phyloP scores from a whole-genome alignment of 2,113 vertebrate genomes.

The Carlito syrichta region DNA sequence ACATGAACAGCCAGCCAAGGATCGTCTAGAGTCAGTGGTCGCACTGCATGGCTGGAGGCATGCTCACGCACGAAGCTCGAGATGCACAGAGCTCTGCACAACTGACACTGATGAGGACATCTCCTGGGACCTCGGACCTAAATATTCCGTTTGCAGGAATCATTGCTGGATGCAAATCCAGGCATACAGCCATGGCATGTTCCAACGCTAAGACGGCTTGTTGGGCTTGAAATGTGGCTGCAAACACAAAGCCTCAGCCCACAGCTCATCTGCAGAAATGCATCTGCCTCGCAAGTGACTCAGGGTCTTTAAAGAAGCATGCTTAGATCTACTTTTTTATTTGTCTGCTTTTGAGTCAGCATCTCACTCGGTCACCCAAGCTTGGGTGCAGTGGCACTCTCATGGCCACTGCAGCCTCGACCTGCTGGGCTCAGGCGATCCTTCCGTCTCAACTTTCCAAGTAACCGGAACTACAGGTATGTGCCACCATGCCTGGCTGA shows the following conservation, averaged over 20 bases:
- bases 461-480: too few relatives aligned
- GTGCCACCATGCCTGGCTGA: too few relatives aligned
- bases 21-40: background rate
- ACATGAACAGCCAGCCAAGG: background rate
- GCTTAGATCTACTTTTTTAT: too few relatives aligned
- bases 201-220: background rate
- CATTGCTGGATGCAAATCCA: background rate
- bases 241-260: background rate
- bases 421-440: too few relatives aligned
- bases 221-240: background rate
- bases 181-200: background rate
- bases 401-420: too few relatives aligned
- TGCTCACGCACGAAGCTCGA: background rate
- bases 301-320: background rate
- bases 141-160: background rate
- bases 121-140: background rate
- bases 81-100: background rate
- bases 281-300: background rate
- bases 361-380: too few relatives aligned
- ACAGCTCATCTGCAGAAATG: background rate
- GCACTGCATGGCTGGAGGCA: background rate
- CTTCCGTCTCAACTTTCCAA: too few relatives aligned
- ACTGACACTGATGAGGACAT: background rate
- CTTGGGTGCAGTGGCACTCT: too few relatives aligned
- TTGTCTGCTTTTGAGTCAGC: too few relatives aligned